Base-by-base conservation (phyloP, 2,888 invertebrate genomes). In the Platynereis dumerilii region DNA sequence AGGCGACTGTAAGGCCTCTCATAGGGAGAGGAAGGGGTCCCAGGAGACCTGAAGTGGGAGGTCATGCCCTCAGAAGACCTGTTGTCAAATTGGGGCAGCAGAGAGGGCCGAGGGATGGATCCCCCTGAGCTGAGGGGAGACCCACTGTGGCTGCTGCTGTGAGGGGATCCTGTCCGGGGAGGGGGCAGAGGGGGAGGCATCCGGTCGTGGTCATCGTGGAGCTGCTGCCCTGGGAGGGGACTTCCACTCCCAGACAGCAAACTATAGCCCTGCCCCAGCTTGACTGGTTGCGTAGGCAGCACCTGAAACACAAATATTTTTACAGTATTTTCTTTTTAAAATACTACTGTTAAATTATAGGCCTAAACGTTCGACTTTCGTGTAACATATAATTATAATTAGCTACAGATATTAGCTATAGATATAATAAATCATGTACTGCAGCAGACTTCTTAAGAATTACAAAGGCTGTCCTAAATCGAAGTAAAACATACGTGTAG, bases 261-360 rank as follows among this genome's bases (percentile, higher is more conserved):
- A 34, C 66, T 58, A 57, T 68, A 68, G 10, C 63, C 66, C 39
- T 68, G 68, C 10, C 68, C 68, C 66, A 66, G 56, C 20, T 59
- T 66, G 64, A 34, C 34, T 34, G 34, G 34, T 34, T 34, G 34
- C 7, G 34, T 34, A 5, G 34, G 34, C 34, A 34, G 34, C 34
- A 34, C 34, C 34, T 34, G 34, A 34, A 34, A 34, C 7, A 34
- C 34, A 34, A 5, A 34, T 5, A n/a, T n/a, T n/a, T n/a, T n/a
- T n/a, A n/a, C n/a, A n/a, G n/a, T n/a, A n/a, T n/a, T n/a, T n/a
- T n/a, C n/a, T n/a, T n/a, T n/a, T n/a, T n/a, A n/a, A n/a, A n/a
- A n/a, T n/a, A n/a, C n/a, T n/a, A n/a, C n/a, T n/a, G n/a, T n/a
- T n/a, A n/a, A n/a, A n/a, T n/a, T n/a, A n/a, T n/a, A n/a, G n/a